These are phyloP conservation scores for Dendropsophus ebraccatus DNA, from an alignment of 2,113 vertebrate genomes.

Conservation along the genomic window DNA sequence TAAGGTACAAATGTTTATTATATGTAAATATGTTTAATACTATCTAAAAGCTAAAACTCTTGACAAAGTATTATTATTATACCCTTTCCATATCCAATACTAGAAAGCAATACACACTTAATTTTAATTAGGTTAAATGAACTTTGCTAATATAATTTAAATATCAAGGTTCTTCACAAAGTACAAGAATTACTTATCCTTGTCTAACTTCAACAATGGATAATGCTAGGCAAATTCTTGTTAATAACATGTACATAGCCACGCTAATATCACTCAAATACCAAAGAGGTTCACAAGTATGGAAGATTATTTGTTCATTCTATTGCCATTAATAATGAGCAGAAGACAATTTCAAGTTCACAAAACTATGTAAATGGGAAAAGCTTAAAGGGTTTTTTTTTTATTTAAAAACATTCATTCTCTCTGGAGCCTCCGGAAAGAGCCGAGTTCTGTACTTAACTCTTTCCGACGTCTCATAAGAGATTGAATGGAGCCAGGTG, in stretches of 20 bases:
- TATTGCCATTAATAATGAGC: background rate
- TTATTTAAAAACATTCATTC: no score
- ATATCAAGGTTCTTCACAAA: constrained; percentile 6
- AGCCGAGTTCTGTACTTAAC: no score
- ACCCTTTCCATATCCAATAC: background rate
- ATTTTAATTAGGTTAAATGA: background rate
- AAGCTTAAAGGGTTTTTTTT: no score
- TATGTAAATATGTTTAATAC: background rate
- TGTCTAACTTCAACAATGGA: background rate
- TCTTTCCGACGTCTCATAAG: no score
- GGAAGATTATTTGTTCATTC: background rate
- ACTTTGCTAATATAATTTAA: constrained; percentile 25
- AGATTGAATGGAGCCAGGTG: no score
- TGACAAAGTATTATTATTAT: background rate
- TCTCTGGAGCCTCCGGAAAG: no score
- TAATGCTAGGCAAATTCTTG: background rate
- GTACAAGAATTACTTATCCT: background rate
- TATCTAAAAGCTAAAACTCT: background rate
- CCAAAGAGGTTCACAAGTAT: background rate
- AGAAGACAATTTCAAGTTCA: background rate
- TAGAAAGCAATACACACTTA: background rate
- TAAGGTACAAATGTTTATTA: background rate
- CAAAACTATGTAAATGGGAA: background rate
- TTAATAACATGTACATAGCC: background rate
- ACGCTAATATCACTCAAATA: constrained; percentile 7